Evolutionary conservation across 2,888 invertebrate genomes (phyloP).

Genomic region (Nomada lathburiana): DNA sequence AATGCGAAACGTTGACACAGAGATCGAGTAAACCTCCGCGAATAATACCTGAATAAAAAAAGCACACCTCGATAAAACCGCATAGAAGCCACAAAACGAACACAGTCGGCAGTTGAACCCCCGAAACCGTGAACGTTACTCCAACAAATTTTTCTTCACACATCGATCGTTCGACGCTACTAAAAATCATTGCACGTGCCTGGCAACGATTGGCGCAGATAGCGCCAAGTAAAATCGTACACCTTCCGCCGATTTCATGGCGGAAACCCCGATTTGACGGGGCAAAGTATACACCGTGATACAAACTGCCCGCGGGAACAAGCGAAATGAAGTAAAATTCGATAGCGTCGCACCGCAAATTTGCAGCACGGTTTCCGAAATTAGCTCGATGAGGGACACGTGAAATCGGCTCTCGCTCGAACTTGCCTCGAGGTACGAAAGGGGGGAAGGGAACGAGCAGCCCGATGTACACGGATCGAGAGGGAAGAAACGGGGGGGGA

Average conservation of each 20-base stretch:
- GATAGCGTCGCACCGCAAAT: constrained; percentile 72
- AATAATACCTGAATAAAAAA: too few relatives aligned
- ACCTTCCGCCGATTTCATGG: constrained; percentile 28
- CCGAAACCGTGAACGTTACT: too few relatives aligned
- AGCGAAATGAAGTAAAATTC: constrained; percentile 67
- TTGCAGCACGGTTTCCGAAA: constrained; percentile 71
- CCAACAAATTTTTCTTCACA: background rate
- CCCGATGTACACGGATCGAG: background rate
- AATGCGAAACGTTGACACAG: too few relatives aligned
- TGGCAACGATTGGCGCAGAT: too few relatives aligned
- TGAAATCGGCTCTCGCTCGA: constrained; percentile 65
- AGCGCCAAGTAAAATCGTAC: background rate
- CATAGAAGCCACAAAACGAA: too few relatives aligned
- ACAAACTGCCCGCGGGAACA: constrained; percentile 61
- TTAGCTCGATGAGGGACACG: constrained; percentile 67
- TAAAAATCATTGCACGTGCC: too few relatives aligned
- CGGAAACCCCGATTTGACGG: constrained; percentile 32
- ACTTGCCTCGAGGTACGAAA: constrained; percentile 64
- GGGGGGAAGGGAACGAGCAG: background rate
- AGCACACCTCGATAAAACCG: too few relatives aligned
- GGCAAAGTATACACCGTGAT: constrained; percentile 33
- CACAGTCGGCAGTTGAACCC: too few relatives aligned
- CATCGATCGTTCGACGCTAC: background rate
- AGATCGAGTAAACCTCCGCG: too few relatives aligned
- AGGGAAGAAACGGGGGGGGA: background rate